Conservation (phyloP, 2,113 vertebrate species). For the Rhombomys opimus region DNA sequence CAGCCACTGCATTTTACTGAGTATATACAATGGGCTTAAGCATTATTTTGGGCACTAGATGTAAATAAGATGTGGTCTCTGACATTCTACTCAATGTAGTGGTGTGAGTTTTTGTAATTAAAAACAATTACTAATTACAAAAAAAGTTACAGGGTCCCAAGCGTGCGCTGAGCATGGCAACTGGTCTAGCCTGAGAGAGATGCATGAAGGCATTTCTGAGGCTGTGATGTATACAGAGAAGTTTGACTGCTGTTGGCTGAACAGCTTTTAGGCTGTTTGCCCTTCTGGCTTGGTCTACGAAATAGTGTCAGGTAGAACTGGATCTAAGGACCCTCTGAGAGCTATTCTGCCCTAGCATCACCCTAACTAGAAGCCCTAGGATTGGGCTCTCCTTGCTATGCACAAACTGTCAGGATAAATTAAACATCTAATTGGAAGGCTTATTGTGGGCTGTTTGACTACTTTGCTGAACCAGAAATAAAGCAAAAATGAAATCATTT, state of each 20-base stretch:
- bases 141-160: neutral
- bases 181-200: neutral
- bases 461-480: conserved; percentile 77
- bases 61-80: neutral
- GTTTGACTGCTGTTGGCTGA: conserved; percentile 64
- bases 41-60: neutral
- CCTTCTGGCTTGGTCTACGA: conserved; percentile 38
- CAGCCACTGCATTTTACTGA: neutral
- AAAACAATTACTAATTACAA: conserved; percentile 21
- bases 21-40: neutral
- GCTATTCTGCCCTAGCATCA: conserved; percentile 48
- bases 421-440: conserved; percentile 78
- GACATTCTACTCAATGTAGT: neutral
- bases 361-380: conserved; percentile 51
- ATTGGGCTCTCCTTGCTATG: conserved; percentile 62
- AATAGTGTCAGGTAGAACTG: conserved; percentile 58
- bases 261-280: neutral
- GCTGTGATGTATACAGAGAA: conserved; percentile 5
- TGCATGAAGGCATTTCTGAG: neutral
- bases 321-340: conserved; percentile 51
- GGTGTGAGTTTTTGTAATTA: neutral
- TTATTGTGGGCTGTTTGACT: conserved; percentile 59
- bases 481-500: conserved; percentile 80
- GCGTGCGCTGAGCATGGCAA: neutral
- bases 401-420: conserved; percentile 74